Percentiles rank a stretch among this genome's conserved stretches.
Conservation (phyloP, 1,140 invertebrate genomes). For the Magallana ariakensis region DNA sequence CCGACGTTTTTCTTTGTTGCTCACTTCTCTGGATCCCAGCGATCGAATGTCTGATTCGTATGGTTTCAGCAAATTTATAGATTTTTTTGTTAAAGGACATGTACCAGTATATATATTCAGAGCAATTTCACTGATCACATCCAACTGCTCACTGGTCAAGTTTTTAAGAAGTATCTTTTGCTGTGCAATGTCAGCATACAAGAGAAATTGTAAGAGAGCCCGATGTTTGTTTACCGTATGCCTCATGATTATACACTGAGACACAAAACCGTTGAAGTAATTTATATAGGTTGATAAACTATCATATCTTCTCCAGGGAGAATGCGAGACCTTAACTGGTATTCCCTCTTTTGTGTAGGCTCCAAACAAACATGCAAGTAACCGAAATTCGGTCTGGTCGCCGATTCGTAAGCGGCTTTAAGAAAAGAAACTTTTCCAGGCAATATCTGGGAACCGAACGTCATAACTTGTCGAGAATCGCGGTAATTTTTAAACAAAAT, state of each 20-base stretch:
- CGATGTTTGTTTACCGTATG: slow-evolving; percentile 1
- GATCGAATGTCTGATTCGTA: slow-evolving; percentile 41
- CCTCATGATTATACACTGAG: slow-evolving; percentile 40
- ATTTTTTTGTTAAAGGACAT: not conserved
- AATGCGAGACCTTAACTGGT: slow-evolving; percentile 51
- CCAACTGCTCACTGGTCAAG: slow-evolving; percentile 36
- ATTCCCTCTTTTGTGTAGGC: slow-evolving; percentile 38
- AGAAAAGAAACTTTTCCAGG: slow-evolving; percentile 33
- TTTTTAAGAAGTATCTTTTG: slow-evolving; percentile 16
- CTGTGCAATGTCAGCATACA: slow-evolving; percentile 1
- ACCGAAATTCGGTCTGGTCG: slow-evolving; percentile 24
- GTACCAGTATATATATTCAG: slow-evolving; percentile 44
- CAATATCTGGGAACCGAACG: slow-evolving; percentile 54
- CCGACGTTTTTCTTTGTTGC: not conserved
- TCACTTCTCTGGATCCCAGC: slow-evolving; percentile 25
- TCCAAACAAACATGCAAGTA: slow-evolving; percentile 48
- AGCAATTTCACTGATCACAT: slow-evolving; percentile 30
- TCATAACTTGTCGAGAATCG: slow-evolving; percentile 50
- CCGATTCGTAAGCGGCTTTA: no score
- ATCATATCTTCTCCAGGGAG: slow-evolving; percentile 49
- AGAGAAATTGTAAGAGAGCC: slow-evolving; percentile 20
- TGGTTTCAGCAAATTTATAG: slow-evolving; percentile 41
- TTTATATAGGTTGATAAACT: slow-evolving; percentile 47
- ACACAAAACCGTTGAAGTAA: not conserved
- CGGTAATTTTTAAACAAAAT: slow-evolving; percentile 54